Evolutionary conservation across 2,797 vertebrate species (phyloP).

Genomic region (Dicrostonyx torquatus): DNA sequence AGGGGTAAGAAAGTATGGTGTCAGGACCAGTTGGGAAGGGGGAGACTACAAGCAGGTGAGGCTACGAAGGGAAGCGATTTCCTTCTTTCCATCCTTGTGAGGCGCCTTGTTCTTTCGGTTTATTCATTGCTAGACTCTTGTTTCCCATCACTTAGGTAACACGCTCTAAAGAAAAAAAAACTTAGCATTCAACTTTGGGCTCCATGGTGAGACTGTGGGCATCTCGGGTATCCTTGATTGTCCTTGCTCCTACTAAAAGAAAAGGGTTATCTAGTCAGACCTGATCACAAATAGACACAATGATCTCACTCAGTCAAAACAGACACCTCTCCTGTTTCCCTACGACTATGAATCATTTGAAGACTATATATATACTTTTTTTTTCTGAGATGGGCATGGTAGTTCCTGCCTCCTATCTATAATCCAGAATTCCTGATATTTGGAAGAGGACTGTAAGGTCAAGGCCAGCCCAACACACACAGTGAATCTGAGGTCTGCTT

Average conservation of each 20-base stretch:
- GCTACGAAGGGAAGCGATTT: accelerated
- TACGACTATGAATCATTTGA: neutral
- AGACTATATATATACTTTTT: neutral
- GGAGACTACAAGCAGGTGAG: neutral
- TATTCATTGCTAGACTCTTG: neutral
- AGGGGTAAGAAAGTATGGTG: neutral
- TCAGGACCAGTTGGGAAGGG: neutral
- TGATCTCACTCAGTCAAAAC: neutral
- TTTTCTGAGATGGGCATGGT: neutral
- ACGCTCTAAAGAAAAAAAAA: neutral
- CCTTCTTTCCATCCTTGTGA: neutral
- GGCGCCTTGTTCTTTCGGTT: neutral
- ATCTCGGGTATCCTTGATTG: neutral
- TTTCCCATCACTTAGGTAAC: neutral
- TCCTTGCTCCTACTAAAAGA: neutral
- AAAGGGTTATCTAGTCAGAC: neutral
- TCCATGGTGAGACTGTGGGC: neutral
- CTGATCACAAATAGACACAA: neutral
- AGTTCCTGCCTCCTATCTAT: neutral
- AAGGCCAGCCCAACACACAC: neutral
- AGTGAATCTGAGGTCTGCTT: neutral
- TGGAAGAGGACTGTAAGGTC: neutral
- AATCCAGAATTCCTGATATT: neutral
- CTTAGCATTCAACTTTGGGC: neutral
- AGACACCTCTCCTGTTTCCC: neutral